Percentiles rank a stretch among this genome's conserved stretches.
These are phyloP conservation scores for Gastrophysa polygoni DNA, from an alignment of 2,888 invertebrate genomes.

Conservation along the genomic window DNA sequence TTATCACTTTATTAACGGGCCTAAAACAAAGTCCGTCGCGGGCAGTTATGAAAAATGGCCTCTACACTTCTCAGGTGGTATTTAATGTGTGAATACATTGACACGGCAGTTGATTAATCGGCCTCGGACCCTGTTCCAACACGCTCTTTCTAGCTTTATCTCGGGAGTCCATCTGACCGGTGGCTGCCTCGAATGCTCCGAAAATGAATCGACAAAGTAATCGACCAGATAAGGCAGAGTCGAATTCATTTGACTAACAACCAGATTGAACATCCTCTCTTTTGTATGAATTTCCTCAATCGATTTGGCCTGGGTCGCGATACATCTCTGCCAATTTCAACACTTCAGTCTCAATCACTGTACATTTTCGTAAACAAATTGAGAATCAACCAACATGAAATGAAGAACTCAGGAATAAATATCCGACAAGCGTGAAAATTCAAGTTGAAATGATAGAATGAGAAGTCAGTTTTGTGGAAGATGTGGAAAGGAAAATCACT, in stretches of 20 bases:
- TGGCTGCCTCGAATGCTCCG: slow-evolving; percentile 6
- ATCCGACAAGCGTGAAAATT: too few relatives aligned
- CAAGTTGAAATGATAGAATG: too few relatives aligned
- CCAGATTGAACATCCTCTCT: too few relatives aligned
- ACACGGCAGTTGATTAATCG: slow-evolving; percentile 31
- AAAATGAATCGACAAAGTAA: slow-evolving; percentile 12
- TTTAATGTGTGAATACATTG: slow-evolving; percentile 34
- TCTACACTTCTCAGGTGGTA: slow-evolving; percentile 21
- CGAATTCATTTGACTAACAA: neutral
- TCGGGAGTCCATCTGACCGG: slow-evolving; percentile 23
- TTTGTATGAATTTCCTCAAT: too few relatives aligned
- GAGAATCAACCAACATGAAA: too few relatives aligned
- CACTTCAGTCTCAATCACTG: too few relatives aligned
- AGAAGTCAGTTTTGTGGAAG: too few relatives aligned
- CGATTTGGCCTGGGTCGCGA: too few relatives aligned
- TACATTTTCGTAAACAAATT: too few relatives aligned
- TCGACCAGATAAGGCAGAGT: neutral
- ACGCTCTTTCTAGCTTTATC: slow-evolving; percentile 34
- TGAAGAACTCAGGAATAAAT: too few relatives aligned
- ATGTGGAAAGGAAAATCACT: too few relatives aligned
- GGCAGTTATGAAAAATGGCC: slow-evolving; percentile 27
- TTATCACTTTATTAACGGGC: slow-evolving; percentile 29
- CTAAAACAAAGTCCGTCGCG: slow-evolving; percentile 26
- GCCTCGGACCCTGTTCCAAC: slow-evolving; percentile 23
- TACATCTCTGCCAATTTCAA: too few relatives aligned